These are phyloP conservation scores for Gymnarchus niloticus DNA, from an alignment of 2,113 vertebrate species.

Conservation along the genomic window DNA sequence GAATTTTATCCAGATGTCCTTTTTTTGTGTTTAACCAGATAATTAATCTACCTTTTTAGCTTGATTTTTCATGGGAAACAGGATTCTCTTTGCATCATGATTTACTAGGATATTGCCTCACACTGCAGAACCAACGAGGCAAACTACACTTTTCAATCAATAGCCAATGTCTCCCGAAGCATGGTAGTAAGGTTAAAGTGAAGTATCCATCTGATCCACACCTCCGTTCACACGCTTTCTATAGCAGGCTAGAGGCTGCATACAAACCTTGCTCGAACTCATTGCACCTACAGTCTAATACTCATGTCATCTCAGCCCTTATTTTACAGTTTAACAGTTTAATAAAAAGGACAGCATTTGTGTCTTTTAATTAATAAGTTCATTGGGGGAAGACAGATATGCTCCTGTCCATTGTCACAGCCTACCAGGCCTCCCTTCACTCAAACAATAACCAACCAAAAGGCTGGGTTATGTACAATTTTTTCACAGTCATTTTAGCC, in stretches of 20 bases:
- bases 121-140: background rate
- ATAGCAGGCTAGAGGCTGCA: slow-evolving; percentile 49
- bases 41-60: slow-evolving; percentile 15
- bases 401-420: slow-evolving; percentile 32
- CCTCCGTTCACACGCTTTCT: background rate
- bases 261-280: slow-evolving; percentile 27
- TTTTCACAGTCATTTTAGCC: background rate
- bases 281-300: slow-evolving; percentile 35
- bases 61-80: slow-evolving; percentile 29
- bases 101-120: background rate
- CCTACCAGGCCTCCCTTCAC: background rate
- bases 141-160: background rate
- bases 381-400: slow-evolving; percentile 49
- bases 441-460: background rate
- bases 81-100: slow-evolving; percentile 18
- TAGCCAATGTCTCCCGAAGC: background rate
- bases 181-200: background rate
- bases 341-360: slow-evolving; percentile 19
- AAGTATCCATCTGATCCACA: background rate
- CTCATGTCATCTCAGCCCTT: slow-evolving; percentile 42
- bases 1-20: background rate
- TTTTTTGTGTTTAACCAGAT: background rate
- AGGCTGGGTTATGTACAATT: background rate
- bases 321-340: slow-evolving; percentile 50
- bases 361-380: slow-evolving; percentile 66